Evolutionary conservation across 2,113 vertebrate genomes (phyloP), one percentile per base, ranked within the genome.

Genomic region (Pelvicachromis taeniatus): DNA sequence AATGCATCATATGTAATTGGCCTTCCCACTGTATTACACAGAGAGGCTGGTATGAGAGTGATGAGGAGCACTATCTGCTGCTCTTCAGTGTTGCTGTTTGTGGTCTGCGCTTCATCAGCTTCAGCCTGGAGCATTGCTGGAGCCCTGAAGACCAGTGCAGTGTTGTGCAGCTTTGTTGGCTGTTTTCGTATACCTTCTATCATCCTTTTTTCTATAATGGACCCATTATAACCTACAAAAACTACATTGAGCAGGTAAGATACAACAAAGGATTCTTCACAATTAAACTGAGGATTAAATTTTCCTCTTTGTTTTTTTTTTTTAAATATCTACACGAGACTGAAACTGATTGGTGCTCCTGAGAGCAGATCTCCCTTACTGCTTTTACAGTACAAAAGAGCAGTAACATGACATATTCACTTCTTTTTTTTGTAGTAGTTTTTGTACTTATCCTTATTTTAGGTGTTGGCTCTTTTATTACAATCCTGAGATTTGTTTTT

Each of bases 171-270:
- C 95, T 99, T 16, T 90, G 86, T 59, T 97, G 97, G 96, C 91
- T 99, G 91, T 81, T 97, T 82, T 96, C 97, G 4, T 99, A 99
- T 2, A 96, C 97, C 33, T 99, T 99, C 91, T 99, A 99, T 79
- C 99, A 99, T 85, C 99, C 99, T 0, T 96, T 96, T 7, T 98
- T 99, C 96, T 98, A 98, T 96, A 99, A 99, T 0, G 99, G 99
- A 38, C 99, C 99, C 9, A 93, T 99, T 35, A 80, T 99, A 87
- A 97, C 92, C 35, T 99, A 97, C 87, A 96, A 95, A 85, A 97
- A 97, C 48, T 99, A 98, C 91, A 82, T 87, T 52, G 88, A 94
- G 23, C 97, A 99, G 97, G 98, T 99, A 94, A 95, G 86, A 16
- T 45, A 14, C 68, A 59, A 21, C 9, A 40, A 65, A 33, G 4